phyloP scores from a whole-genome alignment of 2,113 vertebrate genomes.

The Casuarius casuarius region DNA sequence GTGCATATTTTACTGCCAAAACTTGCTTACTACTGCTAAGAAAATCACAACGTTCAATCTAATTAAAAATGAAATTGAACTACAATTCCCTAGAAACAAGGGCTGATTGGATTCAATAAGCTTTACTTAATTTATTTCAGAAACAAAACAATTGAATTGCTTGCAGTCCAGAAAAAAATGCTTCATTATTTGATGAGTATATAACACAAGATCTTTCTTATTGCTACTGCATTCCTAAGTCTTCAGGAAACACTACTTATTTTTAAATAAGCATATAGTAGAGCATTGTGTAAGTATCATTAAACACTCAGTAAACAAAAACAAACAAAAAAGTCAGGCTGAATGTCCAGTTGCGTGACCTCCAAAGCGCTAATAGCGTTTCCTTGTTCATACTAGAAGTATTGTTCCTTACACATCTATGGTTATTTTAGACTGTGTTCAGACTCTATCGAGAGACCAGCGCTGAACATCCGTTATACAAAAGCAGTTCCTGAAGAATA shows the following conservation, averaged over 20 bases:
- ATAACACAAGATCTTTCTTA: constrained; percentile 30
- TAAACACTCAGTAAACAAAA: constrained; percentile 38
- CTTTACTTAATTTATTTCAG: constrained; percentile 81
- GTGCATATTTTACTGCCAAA: constrained; percentile 73
- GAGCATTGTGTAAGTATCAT: neutral
- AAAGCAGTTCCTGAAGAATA: constrained; percentile 25
- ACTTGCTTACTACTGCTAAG: constrained; percentile 75
- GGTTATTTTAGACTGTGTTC: constrained; percentile 41
- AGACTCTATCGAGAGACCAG: neutral
- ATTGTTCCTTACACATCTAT: constrained; percentile 13
- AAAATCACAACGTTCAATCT: constrained; percentile 77
- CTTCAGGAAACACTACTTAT: constrained; percentile 2
- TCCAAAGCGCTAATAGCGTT: constrained; percentile 19
- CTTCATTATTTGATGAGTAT: constrained; percentile 59
- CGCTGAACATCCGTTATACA: neutral
- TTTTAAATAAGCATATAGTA: constrained; percentile 6
- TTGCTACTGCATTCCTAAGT: constrained; percentile 11
- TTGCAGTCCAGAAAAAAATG: constrained; percentile 61
- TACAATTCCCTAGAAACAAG: constrained; percentile 78
- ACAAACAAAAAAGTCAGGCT: neutral
- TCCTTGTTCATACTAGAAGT: neutral
- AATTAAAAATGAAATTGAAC: constrained; percentile 86
- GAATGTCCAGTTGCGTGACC: constrained; percentile 23
- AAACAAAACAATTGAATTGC: constrained; percentile 80
- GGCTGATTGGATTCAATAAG: constrained; percentile 74